Percentiles rank a stretch among this genome's conserved stretches.
These are phyloP conservation scores for Hestina assimilis DNA, from an alignment of 1,140 invertebrate species.

Conservation along the genomic window DNA sequence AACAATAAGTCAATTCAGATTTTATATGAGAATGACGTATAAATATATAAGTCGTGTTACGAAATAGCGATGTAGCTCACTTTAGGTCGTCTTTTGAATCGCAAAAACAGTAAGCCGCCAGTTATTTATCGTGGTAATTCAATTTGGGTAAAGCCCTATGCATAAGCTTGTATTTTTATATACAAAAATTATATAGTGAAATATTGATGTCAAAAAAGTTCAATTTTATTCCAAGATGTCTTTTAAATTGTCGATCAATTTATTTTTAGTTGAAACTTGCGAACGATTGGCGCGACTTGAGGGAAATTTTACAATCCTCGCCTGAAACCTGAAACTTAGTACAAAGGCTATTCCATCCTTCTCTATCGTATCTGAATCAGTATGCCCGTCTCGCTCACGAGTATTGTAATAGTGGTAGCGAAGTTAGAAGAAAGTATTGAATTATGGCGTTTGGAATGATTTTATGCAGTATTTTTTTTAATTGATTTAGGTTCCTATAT, in stretches of 20 bases:
- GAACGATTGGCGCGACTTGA: constrained; percentile 23
- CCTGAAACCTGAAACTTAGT: constrained; percentile 41
- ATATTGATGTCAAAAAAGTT: too few species aligned
- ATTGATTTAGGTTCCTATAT: too few species aligned
- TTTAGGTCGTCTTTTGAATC: too few species aligned
- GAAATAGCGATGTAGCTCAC: too few species aligned
- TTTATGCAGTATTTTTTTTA: constrained; percentile 11
- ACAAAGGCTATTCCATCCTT: constrained; percentile 43
- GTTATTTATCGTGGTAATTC: too few species aligned
- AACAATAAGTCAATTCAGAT: too few species aligned
- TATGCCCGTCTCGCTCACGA: constrained; percentile 34
- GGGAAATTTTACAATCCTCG: constrained; percentile 50
- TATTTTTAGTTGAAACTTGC: constrained; percentile 16
- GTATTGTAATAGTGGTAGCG: constrained; percentile 58
- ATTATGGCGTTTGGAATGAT: constrained; percentile 39
- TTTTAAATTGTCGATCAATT: constrained; percentile 2
- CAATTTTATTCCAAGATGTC: background rate
- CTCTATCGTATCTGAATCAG: constrained; percentile 8
- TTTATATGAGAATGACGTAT: too few species aligned
- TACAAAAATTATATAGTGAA: too few species aligned
- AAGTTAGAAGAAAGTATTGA: constrained; percentile 59
- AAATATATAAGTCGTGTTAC: too few species aligned
- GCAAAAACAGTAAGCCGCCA: too few species aligned
- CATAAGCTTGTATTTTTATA: too few species aligned
- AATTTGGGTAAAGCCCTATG: too few species aligned